Evolutionary conservation across 2,888 invertebrate genomes (phyloP).

Genomic region (Anarsia innoxiella): DNA sequence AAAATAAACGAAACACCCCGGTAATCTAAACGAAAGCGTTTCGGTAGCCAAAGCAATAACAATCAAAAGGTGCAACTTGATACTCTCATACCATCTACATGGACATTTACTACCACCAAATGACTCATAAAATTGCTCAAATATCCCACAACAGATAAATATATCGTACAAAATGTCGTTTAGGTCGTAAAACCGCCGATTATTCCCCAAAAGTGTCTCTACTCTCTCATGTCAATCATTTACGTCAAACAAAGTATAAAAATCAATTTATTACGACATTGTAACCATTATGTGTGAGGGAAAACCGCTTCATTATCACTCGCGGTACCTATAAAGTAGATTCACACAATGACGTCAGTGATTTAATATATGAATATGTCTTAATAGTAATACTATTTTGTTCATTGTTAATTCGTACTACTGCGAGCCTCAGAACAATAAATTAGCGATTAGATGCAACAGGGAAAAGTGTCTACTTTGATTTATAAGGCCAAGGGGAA

Average conservation of each 20-base stretch:
- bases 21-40: slow-evolving; percentile 6
- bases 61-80: slow-evolving; percentile 42
- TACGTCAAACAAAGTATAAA: slow-evolving; percentile 74
- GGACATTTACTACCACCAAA: slow-evolving; percentile 60
- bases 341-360: slow-evolving; percentile 47
- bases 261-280: slow-evolving; percentile 63
- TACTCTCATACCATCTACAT: slow-evolving; percentile 41
- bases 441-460: slow-evolving; percentile 70
- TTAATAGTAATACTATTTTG: slow-evolving; percentile 62
- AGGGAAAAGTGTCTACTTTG: slow-evolving; percentile 50
- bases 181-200: slow-evolving; percentile 55
- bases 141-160: slow-evolving; percentile 68
- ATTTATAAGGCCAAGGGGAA: slow-evolving; percentile 53
- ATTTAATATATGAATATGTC: slow-evolving; percentile 50
- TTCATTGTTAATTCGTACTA: slow-evolving; percentile 66
- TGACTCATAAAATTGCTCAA: slow-evolving; percentile 70
- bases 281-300: slow-evolving; percentile 52
- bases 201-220: slow-evolving; percentile 25
- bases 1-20: neutral
- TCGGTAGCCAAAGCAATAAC: slow-evolving; percentile 25
- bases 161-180: slow-evolving; percentile 55
- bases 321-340: slow-evolving; percentile 47
- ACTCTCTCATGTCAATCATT: slow-evolving; percentile 68
- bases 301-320: slow-evolving; percentile 67
- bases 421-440: slow-evolving; percentile 61